These are phyloP conservation scores for Ceratosolen solmsi DNA, from an alignment of 1,140 invertebrate genomes.

Conservation along the genomic window DNA sequence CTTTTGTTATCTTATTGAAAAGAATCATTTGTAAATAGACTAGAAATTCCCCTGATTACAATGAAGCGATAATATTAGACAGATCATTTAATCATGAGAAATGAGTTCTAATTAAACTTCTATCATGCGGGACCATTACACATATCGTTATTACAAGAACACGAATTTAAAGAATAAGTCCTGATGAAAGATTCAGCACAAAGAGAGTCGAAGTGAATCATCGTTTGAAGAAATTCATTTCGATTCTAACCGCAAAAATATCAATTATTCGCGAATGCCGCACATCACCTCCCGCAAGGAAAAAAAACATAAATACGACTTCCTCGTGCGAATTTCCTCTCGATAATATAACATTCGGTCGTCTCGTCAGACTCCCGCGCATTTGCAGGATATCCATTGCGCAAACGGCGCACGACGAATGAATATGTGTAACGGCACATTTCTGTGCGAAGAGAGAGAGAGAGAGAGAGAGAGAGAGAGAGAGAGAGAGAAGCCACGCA, in stretches of 20 bases:
- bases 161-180: background rate
- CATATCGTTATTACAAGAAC: background rate
- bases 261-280: background rate
- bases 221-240: background rate
- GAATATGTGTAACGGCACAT: conserved; percentile 50
- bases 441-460: conserved; percentile 34
- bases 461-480: conserved; percentile 30
- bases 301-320: background rate
- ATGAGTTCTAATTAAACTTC: too few relatives aligned
- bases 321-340: conserved; percentile 21
- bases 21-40: too few relatives aligned
- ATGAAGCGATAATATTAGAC: too few relatives aligned
- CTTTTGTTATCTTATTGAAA: too few relatives aligned
- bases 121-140: too few relatives aligned
- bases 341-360: background rate
- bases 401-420: conserved; percentile 10
- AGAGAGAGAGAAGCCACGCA: conserved; percentile 11
- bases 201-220: background rate
- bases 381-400: conserved; percentile 6
- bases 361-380: conserved; percentile 18
- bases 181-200: background rate
- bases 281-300: background rate
- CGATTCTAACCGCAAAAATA: background rate
- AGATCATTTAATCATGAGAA: too few relatives aligned
- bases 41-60: too few relatives aligned